Base-by-base conservation (phyloP, 2,888 invertebrate species). In the Tanytarsus gracilentus region DNA sequence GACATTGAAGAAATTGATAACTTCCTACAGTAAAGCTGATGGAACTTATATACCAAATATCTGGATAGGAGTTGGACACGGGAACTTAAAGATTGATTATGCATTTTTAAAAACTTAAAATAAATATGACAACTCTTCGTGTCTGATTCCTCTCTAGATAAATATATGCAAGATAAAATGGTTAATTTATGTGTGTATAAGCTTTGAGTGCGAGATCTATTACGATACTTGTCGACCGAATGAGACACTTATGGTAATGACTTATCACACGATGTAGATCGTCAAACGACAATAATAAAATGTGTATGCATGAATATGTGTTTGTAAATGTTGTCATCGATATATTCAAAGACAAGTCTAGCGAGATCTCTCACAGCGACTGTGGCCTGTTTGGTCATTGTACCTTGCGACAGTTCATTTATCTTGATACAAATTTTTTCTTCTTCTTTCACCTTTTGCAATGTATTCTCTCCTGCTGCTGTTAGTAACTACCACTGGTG, bases 201-300 rank as follows among this genome's bases (percentile, higher is more conserved):
- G 16, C 16, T 36, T 14, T 36, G 36, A 18, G 23, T 44, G 18
- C 16, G 29, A 51, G n/a, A 51, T 29, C 51, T 51, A 51, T 51
- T 51, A 27, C 51, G 11, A 44, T 36, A 36, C 14, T 14, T 16
- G n/a, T 23, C 21, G 49, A 23, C 11, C 21, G 49, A 18, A 11
- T 14, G 23, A 44, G 51, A 23, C 51, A 51, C 51, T 51, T 51
- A 51, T 51, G 51, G 51, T 51, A 51, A 51, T 51, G 29, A 23
- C 30, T 26, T 44, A 44, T 44, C 44, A 44, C 44, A 9, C 11
- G 21, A 44, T 44, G 44, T 44, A 44, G 23, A 44, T 44, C 44
- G 23, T 44, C 36, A 36, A 14, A 7, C 36, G 16, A 36, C 36
- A 36, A 16, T 36, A 14, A 36, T 36, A 36, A n/a, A 16, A 36